Conservation (phyloP, 2,888 invertebrate genomes). For the Ditylenchus weischeri region DNA sequence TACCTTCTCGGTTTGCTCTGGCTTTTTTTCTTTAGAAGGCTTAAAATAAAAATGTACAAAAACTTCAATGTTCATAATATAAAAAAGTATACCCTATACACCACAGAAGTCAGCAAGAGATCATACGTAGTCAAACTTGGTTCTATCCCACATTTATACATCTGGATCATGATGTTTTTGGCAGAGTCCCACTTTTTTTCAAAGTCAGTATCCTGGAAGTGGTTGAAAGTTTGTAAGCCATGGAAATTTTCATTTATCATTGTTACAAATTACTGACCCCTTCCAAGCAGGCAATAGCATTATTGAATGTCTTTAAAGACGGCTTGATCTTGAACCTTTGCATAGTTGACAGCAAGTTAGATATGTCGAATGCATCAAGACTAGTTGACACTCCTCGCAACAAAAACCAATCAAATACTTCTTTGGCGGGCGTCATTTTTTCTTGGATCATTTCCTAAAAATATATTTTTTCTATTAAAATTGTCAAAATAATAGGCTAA, state of each 20-base stretch:
- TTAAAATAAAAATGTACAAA: too few relatives aligned
- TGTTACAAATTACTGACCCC: conserved; percentile 1
- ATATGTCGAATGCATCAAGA: conserved; percentile 1
- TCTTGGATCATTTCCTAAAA: conserved; percentile 24
- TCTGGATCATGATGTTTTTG: conserved; percentile 27
- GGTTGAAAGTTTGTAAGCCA: background rate
- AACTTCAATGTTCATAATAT: too few relatives aligned
- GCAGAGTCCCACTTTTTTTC: too few relatives aligned
- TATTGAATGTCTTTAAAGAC: conserved; percentile 32
- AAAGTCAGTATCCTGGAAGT: background rate
- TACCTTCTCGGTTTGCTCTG: too few relatives aligned
- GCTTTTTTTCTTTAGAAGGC: too few relatives aligned
- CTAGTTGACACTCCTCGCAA: background rate
- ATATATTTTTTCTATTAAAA: too few relatives aligned
- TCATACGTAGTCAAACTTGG: conserved; percentile 37
- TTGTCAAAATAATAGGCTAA: too few relatives aligned
- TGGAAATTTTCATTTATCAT: background rate
- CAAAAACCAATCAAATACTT: conserved; percentile 29
- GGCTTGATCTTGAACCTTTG: conserved; percentile 21
- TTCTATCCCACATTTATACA: conserved; percentile 31
- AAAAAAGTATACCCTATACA: too few relatives aligned
- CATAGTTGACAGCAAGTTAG: conserved; percentile 15
- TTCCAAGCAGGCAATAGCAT: conserved; percentile 11
- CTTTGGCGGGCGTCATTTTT: conserved; percentile 28
- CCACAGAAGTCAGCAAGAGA: background rate